Percentiles rank a stretch among this genome's conserved stretches.
phyloP scores from a whole-genome alignment of 2,797 vertebrate genomes.

The Enteromius fasciolatus region DNA sequence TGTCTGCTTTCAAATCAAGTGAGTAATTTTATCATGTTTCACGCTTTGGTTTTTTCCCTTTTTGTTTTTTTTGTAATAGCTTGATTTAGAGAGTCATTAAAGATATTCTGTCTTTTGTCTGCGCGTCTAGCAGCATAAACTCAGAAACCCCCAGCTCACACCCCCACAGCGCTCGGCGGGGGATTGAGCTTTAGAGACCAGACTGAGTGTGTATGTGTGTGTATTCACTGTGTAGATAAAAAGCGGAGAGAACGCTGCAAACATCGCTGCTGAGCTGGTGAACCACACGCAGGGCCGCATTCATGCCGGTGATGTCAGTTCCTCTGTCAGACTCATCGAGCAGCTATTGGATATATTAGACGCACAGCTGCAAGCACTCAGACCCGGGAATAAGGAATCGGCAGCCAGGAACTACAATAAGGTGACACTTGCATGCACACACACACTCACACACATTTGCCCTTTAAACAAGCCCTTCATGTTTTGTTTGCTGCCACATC shows the following conservation, averaged over 20 bases:
- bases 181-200: slow-evolving; percentile 37
- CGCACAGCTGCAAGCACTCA: slow-evolving; percentile 89
- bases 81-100: slow-evolving; percentile 53
- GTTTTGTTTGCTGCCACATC: slow-evolving; percentile 33
- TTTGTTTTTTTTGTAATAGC: slow-evolving; percentile 18
- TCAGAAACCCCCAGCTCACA: slow-evolving; percentile 30
- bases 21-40: slow-evolving; percentile 41
- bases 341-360: slow-evolving; percentile 94
- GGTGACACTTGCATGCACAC: slow-evolving; percentile 68
- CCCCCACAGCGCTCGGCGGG: slow-evolving; percentile 33
- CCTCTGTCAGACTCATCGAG: slow-evolving; percentile 91
- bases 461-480: slow-evolving; percentile 38
- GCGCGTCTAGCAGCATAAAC: slow-evolving; percentile 35
- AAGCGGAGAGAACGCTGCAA: slow-evolving; percentile 93
- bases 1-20: slow-evolving; percentile 20
- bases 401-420: slow-evolving; percentile 93
- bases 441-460: slow-evolving; percentile 12
- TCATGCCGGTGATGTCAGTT: slow-evolving; percentile 93
- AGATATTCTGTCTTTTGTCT: slow-evolving; percentile 43
- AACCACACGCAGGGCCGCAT: slow-evolving; percentile 91
- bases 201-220: slow-evolving; percentile 37
- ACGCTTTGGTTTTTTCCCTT: slow-evolving; percentile 1
- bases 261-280: slow-evolving; percentile 90
- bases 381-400: slow-evolving; percentile 89
- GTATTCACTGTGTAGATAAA: slow-evolving; percentile 81